Evolutionary conservation across 1,140 invertebrate species (phyloP).

Genomic region (Zophobas atratus): DNA sequence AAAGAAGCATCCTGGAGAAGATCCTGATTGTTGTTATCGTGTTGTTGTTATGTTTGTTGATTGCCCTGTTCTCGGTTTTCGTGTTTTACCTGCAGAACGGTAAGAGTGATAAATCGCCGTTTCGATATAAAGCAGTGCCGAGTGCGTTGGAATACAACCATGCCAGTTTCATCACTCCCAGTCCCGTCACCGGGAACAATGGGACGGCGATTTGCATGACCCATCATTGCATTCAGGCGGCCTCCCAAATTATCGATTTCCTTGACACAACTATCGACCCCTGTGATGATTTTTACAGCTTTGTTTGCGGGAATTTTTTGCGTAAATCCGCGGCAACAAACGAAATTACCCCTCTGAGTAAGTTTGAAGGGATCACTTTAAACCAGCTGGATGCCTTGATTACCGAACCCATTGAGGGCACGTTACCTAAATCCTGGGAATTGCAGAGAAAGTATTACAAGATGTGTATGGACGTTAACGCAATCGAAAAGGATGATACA

Average conservation of each 20-base stretch:
- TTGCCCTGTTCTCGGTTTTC: slow-evolving; percentile 8
- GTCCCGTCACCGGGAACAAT: background rate
- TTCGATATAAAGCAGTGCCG: background rate
- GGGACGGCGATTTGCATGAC: slow-evolving; percentile 19
- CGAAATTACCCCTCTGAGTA: slow-evolving; percentile 26
- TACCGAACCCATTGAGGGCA: slow-evolving; percentile 18
- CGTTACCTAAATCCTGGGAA: slow-evolving; percentile 49
- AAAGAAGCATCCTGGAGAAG: slow-evolving; percentile 45
- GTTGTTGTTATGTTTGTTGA: slow-evolving; percentile 24
- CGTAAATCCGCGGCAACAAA: slow-evolving; percentile 44
- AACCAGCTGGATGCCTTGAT: slow-evolving; percentile 52
- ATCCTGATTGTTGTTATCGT: slow-evolving; percentile 40
- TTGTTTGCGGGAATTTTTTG: slow-evolving; percentile 77
- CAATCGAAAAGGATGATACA: slow-evolving; percentile 80
- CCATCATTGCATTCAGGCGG: slow-evolving; percentile 62
- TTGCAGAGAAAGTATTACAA: slow-evolving; percentile 84
- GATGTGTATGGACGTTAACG: slow-evolving; percentile 85
- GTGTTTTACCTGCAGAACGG: background rate
- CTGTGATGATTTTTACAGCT: slow-evolving; percentile 88
- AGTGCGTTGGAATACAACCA: background rate
- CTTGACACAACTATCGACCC: slow-evolving; percentile 76
- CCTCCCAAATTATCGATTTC: slow-evolving; percentile 71
- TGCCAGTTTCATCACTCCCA: background rate
- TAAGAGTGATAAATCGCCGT: background rate
- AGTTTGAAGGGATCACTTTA: slow-evolving; percentile 35